Base-by-base conservation (phyloP, 2,888 invertebrate species). In the Parthenolecanium corni region DNA sequence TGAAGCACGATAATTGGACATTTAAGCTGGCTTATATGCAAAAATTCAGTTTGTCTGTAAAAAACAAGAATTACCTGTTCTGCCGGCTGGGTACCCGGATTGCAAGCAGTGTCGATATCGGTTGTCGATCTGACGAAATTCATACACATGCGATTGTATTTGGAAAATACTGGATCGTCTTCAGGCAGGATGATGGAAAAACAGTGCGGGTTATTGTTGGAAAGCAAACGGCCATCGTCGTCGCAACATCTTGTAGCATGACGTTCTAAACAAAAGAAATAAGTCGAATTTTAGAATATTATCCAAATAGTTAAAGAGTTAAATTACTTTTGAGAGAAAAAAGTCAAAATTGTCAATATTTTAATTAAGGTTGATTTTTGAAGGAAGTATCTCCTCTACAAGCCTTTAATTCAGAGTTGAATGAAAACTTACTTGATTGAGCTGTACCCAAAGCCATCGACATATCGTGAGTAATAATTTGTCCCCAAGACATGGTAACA, bases 391-490 rank as follows among this genome's bases (percentile, higher is more conserved):
- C n/a, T n/a, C n/a, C n/a, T n/a, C n/a, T n/a, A n/a, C n/a, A n/a
- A n/a, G n/a, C n/a, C n/a, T n/a, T n/a, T n/a, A n/a, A n/a, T n/a
- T n/a, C n/a, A n/a, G n/a, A n/a, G n/a, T n/a, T n/a, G n/a, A n/a
- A n/a, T n/a, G n/a, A n/a, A n/a, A n/a, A 80, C 85, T 80, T 76
- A 89, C 88, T 85, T 23, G 84, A 81, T 74, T 87, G 87, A 2
- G 85, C 81, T 54, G 80, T 79, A 56, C 84, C 84, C 57, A 82
- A 82, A 31, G 84, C 81, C 70, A 86, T 76, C 20, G 84, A 84
- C 83, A 87, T 85, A 70, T 88, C 88, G 72, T 88, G 87, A 6
- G 86, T 84, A 38, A 87, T 77, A 67, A 87, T 82, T 74, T 88
- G 87, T 0, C 87, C 87, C 78, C 83, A 87, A 69, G 86, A 86